Conservation (phyloP, 2,797 vertebrate genomes). For the Emys orbicularis region DNA sequence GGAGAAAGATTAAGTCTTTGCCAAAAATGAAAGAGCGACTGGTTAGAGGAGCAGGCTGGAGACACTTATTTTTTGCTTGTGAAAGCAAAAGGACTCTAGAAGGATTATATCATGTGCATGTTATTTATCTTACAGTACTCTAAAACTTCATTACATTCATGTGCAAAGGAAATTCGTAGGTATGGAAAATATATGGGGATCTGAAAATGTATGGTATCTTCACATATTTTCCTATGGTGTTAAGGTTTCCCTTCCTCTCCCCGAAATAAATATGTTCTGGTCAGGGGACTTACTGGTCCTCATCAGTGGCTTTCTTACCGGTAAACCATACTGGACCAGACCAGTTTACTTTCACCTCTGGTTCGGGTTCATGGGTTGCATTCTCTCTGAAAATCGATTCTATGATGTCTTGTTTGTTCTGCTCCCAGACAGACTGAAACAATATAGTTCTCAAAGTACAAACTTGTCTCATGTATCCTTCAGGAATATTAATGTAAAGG, state of each 20-base stretch:
- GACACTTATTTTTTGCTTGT: not conserved
- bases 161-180: not conserved
- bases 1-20: not conserved
- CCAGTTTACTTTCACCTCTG: not conserved
- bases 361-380: not conserved
- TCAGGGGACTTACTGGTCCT: too few relatives aligned
- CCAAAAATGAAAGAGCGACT: not conserved
- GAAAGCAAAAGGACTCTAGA: not conserved
- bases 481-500: not conserved
- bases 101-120: not conserved
- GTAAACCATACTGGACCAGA: too few relatives aligned
- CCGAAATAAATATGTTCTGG: not conserved
- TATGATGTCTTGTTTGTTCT: not conserved
- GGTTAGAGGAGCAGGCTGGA: not conserved
- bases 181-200: not conserved
- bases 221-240: not conserved
- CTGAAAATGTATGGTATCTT: not conserved
- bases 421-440: not conserved
- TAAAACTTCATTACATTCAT: not conserved
- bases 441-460: not conserved
- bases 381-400: not conserved
- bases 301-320: too few relatives aligned
- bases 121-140: not conserved
- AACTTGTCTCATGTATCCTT: constrained; percentile 6
- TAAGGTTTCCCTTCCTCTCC: not conserved